A percentile compares a stretch with the other conserved stretches of the same genome.
phyloP scores from a whole-genome alignment of 2,113 vertebrate species.

The Castor canadensis region DNA sequence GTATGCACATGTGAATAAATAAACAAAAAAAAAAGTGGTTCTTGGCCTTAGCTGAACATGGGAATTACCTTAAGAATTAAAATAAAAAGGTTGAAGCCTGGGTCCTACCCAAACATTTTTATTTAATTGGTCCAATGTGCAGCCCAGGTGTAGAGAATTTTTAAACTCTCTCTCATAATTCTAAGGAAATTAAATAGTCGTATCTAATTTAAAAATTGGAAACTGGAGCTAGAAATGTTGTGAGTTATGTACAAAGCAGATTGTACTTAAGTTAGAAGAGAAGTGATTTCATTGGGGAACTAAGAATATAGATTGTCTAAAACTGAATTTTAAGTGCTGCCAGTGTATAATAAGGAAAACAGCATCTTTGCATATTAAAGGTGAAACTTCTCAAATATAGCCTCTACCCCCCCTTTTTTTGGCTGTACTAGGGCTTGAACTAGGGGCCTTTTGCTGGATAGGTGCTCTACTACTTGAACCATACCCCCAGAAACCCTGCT shows the following conservation, averaged over 20 bases:
- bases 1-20: no score
- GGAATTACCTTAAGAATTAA: conserved; percentile 15
- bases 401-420: no score
- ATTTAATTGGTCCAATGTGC: neutral
- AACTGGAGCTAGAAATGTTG: neutral
- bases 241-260: neutral
- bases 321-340: neutral
- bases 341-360: neutral
- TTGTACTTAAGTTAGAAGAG: neutral
- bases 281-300: neutral
- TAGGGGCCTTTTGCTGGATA: no score
- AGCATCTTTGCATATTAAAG: conserved; percentile 6
- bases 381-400: neutral
- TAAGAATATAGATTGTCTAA: neutral
- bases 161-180: conserved; percentile 9
- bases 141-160: conserved; percentile 4
- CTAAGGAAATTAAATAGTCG: conserved; percentile 28
- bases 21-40: no score
- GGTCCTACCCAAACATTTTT: neutral
- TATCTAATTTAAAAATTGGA: conserved; percentile 42
- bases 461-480: no score
- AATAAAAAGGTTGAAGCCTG: neutral
- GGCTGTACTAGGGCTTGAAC: no score
- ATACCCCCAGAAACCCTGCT: neutral
- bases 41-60: neutral